Conservation (phyloP, 2,797 vertebrate genomes). For the Tokudaia tokunoshimensis region DNA sequence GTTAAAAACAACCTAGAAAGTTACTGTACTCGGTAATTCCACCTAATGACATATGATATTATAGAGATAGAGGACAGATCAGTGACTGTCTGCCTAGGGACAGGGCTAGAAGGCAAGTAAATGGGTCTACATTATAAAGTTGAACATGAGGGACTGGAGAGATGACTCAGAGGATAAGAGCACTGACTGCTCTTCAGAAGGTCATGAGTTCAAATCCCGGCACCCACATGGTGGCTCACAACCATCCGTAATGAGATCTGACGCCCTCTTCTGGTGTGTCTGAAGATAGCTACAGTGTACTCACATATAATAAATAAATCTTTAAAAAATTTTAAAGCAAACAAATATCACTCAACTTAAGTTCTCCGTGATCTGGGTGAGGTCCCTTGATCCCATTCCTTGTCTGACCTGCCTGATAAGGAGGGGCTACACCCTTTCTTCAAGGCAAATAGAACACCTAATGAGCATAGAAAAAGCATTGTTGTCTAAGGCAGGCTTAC, state of each 20-base stretch:
- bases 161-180: too few species aligned
- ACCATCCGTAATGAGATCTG: too few species aligned
- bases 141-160: neutral
- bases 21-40: neutral
- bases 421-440: neutral
- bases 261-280: too few species aligned
- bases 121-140: neutral
- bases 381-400: conserved; percentile 5
- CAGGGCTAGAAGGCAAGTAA: neutral
- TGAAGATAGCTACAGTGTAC: too few species aligned
- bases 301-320: too few species aligned
- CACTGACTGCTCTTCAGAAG: too few species aligned
- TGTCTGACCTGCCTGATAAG: neutral
- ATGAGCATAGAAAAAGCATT: neutral
- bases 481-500: neutral
- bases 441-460: neutral
- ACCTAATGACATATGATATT: neutral
- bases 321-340: neutral
- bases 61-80: neutral
- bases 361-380: neutral
- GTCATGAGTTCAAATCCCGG: too few species aligned
- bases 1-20: neutral
- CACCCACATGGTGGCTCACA: too few species aligned
- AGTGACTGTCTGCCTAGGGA: neutral
- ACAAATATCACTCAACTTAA: neutral